A percentile compares a stretch with the other conserved stretches of the same genome.
Conservation (phyloP, 2,797 vertebrate species). For the Myotis myotis region DNA sequence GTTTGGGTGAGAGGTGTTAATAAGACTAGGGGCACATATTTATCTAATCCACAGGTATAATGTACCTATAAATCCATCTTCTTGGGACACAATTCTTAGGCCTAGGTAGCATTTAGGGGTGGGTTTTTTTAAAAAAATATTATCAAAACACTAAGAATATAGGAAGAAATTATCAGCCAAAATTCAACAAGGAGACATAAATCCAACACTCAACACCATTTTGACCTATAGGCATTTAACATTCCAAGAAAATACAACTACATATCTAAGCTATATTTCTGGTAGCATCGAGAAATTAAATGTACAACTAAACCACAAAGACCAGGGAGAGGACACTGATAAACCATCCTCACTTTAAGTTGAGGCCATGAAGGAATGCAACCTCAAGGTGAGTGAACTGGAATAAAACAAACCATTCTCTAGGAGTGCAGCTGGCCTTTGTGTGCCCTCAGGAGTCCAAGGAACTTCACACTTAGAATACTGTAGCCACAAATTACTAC, state of each 20-base stretch:
- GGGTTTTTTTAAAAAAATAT: neutral
- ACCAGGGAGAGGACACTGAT: neutral
- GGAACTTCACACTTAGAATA: neutral
- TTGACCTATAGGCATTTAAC: neutral
- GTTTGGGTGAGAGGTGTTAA: neutral
- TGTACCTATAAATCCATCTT: neutral
- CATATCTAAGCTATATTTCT: neutral
- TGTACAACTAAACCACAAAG: neutral
- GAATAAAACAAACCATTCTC: neutral
- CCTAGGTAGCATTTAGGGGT: neutral
- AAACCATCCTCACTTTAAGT: neutral
- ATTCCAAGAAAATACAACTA: neutral
- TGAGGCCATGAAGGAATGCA: neutral
- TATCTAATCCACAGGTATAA: neutral
- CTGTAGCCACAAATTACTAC: neutral
- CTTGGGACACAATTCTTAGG: neutral
- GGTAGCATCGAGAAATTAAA: neutral
- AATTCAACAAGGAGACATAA: neutral
- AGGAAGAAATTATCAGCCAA: neutral
- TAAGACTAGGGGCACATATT: neutral
- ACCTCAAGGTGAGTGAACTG: neutral
- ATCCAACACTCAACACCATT: neutral
- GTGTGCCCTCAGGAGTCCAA: neutral
- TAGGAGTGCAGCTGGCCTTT: neutral
- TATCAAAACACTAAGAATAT: neutral